Evolutionary conservation across 2,888 invertebrate species (phyloP).

Genomic region (Eristalis arbustorum): DNA sequence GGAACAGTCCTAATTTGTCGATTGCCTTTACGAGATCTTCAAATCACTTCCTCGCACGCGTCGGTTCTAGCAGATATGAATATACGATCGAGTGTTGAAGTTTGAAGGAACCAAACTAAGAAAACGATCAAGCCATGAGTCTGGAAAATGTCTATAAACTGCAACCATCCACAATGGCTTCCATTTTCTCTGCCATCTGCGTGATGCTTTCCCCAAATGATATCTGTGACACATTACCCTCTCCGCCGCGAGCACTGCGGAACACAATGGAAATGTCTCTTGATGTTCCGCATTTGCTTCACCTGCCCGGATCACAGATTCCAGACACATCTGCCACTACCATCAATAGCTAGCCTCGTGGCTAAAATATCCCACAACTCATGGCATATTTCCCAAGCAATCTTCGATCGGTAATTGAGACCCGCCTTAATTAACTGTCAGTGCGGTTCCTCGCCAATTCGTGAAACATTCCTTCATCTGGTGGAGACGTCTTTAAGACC

Average conservation of each 20-base stretch:
- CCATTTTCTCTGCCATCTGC: not conserved
- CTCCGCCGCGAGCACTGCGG: not conserved
- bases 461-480: not conserved
- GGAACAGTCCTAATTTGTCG: no score
- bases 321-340: not conserved
- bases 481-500: not conserved
- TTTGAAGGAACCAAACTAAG: no score
- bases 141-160: not conserved
- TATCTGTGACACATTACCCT: not conserved
- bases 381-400: not conserved
- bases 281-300: no score
- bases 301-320: no score
- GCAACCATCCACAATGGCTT: not conserved
- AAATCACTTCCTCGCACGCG: no score
- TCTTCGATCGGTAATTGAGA: not conserved
- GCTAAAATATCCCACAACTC: not conserved
- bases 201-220: not conserved
- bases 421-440: not conserved
- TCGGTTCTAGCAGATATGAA: no score
- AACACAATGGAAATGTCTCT: not conserved
- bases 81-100: no score
- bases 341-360: not conserved
- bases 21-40: no score
- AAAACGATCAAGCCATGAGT: no score
- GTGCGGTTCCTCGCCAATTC: not conserved